phyloP scores from a whole-genome alignment of 2,113 vertebrate species.

The Amia ocellicauda region DNA sequence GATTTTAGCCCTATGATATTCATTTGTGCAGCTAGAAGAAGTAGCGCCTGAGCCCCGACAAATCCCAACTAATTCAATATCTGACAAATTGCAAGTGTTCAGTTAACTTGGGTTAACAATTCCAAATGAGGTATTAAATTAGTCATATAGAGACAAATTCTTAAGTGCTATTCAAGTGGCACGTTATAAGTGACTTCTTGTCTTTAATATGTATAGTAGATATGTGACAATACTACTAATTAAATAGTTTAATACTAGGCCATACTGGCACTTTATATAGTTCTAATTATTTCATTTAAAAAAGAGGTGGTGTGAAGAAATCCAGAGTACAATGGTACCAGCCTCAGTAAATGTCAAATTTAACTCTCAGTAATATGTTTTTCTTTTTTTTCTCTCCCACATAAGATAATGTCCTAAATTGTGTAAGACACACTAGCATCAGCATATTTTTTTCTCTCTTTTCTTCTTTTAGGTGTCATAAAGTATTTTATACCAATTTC shows the following conservation, averaged over 20 bases:
- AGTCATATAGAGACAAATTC: slow-evolving; percentile 53
- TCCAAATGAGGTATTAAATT: slow-evolving; percentile 62
- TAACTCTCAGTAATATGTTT: slow-evolving; percentile 31
- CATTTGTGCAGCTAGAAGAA: no score
- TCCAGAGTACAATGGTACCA: slow-evolving; percentile 45
- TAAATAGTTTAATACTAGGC: slow-evolving; percentile 49
- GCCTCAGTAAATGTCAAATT: slow-evolving; percentile 53
- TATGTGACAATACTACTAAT: slow-evolving; percentile 63
- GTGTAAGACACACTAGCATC: slow-evolving; percentile 49
- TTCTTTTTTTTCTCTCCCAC: slow-evolving; percentile 15
- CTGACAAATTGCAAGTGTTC: slow-evolving; percentile 52
- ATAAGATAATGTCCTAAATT: slow-evolving; percentile 51
- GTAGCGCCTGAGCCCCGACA: slow-evolving; percentile 7
- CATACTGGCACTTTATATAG: slow-evolving; percentile 41
- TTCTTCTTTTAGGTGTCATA: slow-evolving; percentile 18
- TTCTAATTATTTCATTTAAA: slow-evolving; percentile 36
- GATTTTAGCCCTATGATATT: no score
- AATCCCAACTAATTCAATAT: slow-evolving; percentile 43
- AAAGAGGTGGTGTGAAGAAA: slow-evolving; percentile 39
- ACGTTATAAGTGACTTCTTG: slow-evolving; percentile 55
- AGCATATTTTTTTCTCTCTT: slow-evolving; percentile 51
- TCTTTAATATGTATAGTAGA: slow-evolving; percentile 55
- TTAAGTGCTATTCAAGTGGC: slow-evolving; percentile 57
- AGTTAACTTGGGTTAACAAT: slow-evolving; percentile 60
- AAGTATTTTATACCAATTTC: slow-evolving; percentile 50